Conservation (phyloP, 92 coral and sea anemone genomes). For the Umimayanthus kanabou region DNA sequence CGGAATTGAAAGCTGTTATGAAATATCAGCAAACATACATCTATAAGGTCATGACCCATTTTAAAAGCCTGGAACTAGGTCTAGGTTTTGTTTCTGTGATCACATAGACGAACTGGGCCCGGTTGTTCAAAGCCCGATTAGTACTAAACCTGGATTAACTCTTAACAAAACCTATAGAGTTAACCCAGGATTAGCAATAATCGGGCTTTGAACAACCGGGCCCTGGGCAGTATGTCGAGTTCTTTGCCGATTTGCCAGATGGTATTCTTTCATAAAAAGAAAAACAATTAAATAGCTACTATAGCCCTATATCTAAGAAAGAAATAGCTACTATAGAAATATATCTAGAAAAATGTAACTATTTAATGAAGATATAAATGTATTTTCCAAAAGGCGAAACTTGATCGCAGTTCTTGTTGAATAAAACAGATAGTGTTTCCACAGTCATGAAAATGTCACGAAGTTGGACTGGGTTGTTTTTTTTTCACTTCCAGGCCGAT, state of each 20-base stretch:
- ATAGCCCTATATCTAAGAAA: background rate
- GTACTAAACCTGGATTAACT: no score
- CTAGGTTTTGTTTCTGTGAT: background rate
- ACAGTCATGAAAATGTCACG: no score
- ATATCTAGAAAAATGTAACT: background rate
- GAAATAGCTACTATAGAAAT: background rate
- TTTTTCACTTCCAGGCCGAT: no score
- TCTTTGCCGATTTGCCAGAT: background rate
- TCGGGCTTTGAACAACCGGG: no score
- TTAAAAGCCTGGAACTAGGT: background rate
- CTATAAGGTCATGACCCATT: background rate
- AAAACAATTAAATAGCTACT: background rate
- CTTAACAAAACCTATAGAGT: no score
- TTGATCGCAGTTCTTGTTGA: background rate
- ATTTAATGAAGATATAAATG: background rate
- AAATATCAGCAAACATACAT: background rate
- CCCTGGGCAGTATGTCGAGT: background rate
- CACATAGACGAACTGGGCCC: no score
- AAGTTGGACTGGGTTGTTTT: no score
- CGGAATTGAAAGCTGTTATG: background rate
- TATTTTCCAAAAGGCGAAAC: constrained; percentile 3
- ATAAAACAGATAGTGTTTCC: background rate
- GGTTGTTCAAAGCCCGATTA: no score
- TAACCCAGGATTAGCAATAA: no score
- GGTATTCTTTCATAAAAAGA: background rate